Evolutionary conservation across 2,888 invertebrate genomes (phyloP).

Genomic region (Ormyrus nitidulus): DNA sequence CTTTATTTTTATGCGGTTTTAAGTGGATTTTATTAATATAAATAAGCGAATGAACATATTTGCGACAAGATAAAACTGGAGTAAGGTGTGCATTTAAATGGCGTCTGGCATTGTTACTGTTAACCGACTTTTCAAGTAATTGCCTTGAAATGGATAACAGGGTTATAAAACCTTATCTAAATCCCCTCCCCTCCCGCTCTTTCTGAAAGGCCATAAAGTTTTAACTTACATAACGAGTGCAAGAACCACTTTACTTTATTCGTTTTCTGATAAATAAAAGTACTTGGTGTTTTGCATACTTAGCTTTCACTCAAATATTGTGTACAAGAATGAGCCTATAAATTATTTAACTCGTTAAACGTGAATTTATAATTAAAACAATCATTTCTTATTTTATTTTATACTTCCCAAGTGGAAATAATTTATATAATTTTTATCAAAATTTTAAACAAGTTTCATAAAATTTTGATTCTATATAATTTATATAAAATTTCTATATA

Average conservation of each 20-base stretch:
- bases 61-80: too few species aligned
- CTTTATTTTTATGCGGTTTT: slow-evolving; percentile 3
- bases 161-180: slow-evolving; percentile 54
- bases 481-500: too few species aligned
- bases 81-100: not conserved
- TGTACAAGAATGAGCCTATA: too few species aligned
- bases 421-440: too few species aligned
- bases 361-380: too few species aligned
- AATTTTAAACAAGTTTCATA: too few species aligned
- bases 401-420: too few species aligned
- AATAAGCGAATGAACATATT: too few species aligned
- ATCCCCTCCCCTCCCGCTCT: slow-evolving; percentile 15
- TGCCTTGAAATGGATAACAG: slow-evolving; percentile 34
- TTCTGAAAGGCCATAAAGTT: slow-evolving; percentile 31
- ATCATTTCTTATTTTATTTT: not conserved
- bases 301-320: slow-evolving; percentile 8
- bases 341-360: too few species aligned
- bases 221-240: slow-evolving; percentile 42
- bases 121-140: slow-evolving; percentile 32
- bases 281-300: not conserved
- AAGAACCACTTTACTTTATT: slow-evolving; percentile 31
- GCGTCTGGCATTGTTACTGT: not conserved
- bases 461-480: too few species aligned
- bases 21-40: not conserved
- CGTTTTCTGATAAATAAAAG: slow-evolving; percentile 36